Percentiles rank a stretch among this genome's conserved stretches.
Evolutionary conservation across 2,888 invertebrate species (phyloP).

Genomic region (Melinaea marsaeus): DNA sequence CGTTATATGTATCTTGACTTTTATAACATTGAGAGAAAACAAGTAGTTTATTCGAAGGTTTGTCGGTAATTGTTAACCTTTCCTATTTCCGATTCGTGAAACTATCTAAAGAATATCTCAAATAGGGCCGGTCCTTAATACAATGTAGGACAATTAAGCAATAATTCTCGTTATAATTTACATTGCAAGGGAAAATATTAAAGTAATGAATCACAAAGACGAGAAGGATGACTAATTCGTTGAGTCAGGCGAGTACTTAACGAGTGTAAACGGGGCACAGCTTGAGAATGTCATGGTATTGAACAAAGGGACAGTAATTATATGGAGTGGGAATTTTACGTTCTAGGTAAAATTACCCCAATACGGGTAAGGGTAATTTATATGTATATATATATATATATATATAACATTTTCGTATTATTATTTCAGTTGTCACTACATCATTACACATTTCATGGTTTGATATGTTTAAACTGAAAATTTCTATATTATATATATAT

Average conservation of each 20-base stretch:
- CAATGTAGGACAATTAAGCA: no score
- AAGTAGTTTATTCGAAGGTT: not conserved
- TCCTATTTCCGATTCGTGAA: no score
- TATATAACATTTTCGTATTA: not conserved
- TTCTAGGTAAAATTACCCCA: not conserved
- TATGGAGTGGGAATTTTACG: slow-evolving; percentile 13
- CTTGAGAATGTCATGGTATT: slow-evolving; percentile 71
- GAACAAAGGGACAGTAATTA: slow-evolving; percentile 64
- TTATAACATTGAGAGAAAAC: not conserved
- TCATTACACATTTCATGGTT: no score
- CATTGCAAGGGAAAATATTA: slow-evolving; percentile 24
- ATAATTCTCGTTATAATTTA: not conserved
- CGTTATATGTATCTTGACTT: not conserved
- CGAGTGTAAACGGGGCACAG: slow-evolving; percentile 33
- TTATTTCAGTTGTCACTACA: no score
- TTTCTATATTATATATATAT: no score
- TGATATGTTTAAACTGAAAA: no score
- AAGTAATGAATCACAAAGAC: slow-evolving; percentile 37
- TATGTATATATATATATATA: not conserved
- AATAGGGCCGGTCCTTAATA: no score
- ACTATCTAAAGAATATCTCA: no score
- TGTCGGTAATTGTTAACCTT: no score
- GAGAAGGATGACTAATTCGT: slow-evolving; percentile 35
- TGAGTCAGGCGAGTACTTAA: slow-evolving; percentile 36
- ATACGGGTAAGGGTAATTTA: not conserved